These are phyloP conservation scores for Drosophila kanekoi DNA, from an alignment of 2,888 invertebrate genomes.

Conservation along the genomic window DNA sequence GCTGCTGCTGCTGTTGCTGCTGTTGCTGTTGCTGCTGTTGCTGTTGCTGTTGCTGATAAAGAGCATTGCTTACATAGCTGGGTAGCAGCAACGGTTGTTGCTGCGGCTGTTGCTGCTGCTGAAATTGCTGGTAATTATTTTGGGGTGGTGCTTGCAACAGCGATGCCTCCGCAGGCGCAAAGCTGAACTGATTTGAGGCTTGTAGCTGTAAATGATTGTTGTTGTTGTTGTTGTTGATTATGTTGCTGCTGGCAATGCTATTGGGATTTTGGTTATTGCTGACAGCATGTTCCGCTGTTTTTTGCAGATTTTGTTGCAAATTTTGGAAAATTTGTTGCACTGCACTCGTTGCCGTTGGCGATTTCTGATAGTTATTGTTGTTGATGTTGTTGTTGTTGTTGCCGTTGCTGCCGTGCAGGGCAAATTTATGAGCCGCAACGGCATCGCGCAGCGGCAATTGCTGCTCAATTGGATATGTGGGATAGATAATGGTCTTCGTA, in stretches of 20 bases:
- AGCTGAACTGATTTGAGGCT: conserved; percentile 82
- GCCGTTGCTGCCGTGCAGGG: conserved; percentile 48
- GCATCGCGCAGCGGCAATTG: conserved; percentile 87
- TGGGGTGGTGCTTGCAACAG: conserved; percentile 75
- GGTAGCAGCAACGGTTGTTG: conserved; percentile 73
- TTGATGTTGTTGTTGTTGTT: conserved; percentile 38
- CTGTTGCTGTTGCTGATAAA: conserved; percentile 68
- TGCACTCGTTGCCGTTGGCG: conserved; percentile 66
- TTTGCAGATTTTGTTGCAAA: conserved; percentile 76
- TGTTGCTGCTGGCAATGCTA: conserved; percentile 47
- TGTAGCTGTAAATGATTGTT: conserved; percentile 79
- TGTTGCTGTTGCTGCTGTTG: conserved; percentile 16
- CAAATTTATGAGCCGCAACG: conserved; percentile 85
- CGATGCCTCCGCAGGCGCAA: conserved; percentile 79
- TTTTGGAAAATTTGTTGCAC: conserved; percentile 81
- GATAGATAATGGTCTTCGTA: conserved; percentile 74
- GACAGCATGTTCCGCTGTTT: conserved; percentile 64
- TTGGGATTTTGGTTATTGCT: conserved; percentile 52
- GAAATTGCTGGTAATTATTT: conserved; percentile 75
- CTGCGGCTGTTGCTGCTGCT: conserved; percentile 75
- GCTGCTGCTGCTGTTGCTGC: conserved; percentile 70
- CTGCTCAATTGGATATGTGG: conserved; percentile 85
- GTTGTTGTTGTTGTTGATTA: conserved; percentile 42
- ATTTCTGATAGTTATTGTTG: conserved; percentile 61
- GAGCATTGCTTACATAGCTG: conserved; percentile 73